These are phyloP conservation scores for Chymomyza amoena DNA, from an alignment of 2,888 invertebrate species.

Conservation along the genomic window DNA sequence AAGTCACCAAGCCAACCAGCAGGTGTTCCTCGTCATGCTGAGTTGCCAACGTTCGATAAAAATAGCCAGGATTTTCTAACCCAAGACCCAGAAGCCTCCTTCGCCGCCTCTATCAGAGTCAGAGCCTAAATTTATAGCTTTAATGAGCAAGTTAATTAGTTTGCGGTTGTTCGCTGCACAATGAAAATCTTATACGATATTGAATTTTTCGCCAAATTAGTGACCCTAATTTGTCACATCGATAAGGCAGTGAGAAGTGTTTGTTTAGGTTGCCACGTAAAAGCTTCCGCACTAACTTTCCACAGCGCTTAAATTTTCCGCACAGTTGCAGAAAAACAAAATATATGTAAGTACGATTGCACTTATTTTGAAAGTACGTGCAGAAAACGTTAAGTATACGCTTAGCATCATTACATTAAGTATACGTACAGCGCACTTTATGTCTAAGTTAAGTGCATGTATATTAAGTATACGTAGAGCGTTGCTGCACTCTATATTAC, in stretches of 20 bases:
- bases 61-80: neutral
- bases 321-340: neutral
- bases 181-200: neutral
- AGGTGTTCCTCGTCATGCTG: constrained; percentile 54
- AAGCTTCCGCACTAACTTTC: neutral
- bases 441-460: neutral
- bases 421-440: neutral
- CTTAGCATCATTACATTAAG: neutral
- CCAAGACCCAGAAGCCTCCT: neutral
- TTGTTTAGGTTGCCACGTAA: neutral
- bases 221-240: constrained; percentile 2
- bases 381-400: neutral
- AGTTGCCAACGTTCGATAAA: constrained; percentile 22
- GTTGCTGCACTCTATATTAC: no score
- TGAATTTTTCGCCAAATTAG: constrained; percentile 29
- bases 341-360: neutral
- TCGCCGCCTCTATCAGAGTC: neutral
- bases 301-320: neutral
- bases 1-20: constrained; percentile 28
- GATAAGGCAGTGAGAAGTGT: neutral
- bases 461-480: neutral
- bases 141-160: constrained; percentile 62
- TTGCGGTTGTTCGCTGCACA: neutral
- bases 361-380: neutral
- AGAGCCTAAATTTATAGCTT: constrained; percentile 39